Percentiles rank a stretch among this genome's conserved stretches.
Conservation (phyloP, 1,140 invertebrate genomes). For the Pemphigus obesinymphae region DNA sequence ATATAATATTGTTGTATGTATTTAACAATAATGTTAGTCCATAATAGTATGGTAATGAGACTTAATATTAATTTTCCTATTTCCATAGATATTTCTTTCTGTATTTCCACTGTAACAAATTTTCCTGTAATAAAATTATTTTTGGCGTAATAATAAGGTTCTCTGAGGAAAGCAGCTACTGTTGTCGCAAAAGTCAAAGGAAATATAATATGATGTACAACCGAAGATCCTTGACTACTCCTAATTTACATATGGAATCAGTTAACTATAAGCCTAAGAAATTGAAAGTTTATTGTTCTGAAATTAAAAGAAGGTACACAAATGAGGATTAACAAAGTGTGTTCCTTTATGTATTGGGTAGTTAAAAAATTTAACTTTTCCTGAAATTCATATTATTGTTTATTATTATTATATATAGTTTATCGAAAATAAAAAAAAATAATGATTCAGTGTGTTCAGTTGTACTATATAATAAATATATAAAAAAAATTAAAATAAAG, state of each 20-base stretch:
- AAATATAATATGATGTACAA: conserved; percentile 34
- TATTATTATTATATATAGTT: neutral
- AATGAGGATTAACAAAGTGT: conserved; percentile 24
- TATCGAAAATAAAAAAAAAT: neutral
- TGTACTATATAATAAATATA: no score
- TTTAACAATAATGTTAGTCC: neutral
- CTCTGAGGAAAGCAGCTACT: conserved; percentile 35
- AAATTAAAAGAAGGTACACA: conserved; percentile 30
- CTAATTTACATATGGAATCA: conserved; percentile 34
- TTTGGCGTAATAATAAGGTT: conserved; percentile 10
- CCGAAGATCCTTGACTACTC: conserved; percentile 29
- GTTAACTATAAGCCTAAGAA: conserved; percentile 30
- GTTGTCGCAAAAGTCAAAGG: conserved; percentile 34
- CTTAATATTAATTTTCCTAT: neutral
- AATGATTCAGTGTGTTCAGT: neutral
- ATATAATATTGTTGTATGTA: neutral
- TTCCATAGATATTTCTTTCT: neutral
- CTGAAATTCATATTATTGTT: conserved; percentile 5
- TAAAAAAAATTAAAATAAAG: no score
- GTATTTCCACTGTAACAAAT: neutral
- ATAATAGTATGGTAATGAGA: neutral
- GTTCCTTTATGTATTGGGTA: neutral
- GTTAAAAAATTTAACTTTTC: neutral
- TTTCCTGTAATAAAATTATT: neutral
- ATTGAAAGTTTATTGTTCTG: conserved; percentile 36